Evolutionary conservation across 2,113 vertebrate genomes (phyloP), one percentile per base, ranked within the genome.

Genomic region (Paradoxurus hermaphroditus): DNA sequence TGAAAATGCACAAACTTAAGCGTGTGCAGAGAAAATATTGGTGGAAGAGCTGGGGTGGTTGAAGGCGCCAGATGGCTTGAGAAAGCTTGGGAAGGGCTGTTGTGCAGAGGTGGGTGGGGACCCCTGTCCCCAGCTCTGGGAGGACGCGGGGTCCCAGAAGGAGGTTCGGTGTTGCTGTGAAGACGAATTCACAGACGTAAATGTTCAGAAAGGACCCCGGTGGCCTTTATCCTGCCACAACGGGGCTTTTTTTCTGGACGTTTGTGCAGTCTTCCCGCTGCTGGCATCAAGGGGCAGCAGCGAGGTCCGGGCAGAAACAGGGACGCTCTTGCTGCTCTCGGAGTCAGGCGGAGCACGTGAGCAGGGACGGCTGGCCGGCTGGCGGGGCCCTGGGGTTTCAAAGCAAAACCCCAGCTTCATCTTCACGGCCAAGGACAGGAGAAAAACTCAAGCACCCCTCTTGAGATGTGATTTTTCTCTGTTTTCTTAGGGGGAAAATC

Each of bases 101-200:
- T n/a, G 27, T 29, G 12, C 6, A 3, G 67, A 44, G 73, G 77
- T 44, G n/a, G 39, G 31, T 34, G 1, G 10, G 68, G 8, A 18
- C 21, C 4, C 4, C 8, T 4, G 21, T 46, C 21, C 70, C 23
- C 49, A 16, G 12, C 36, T 41, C 27, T 81, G 2, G 73, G 65
- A 46, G 36, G 25, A 9, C 27, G 15, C 9, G 21, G 1, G 16
- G 59, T 62, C 68, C 39, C 8, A 63, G 81, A 63, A 51, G 18
- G 56, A 62, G 39, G 27, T 44, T 34, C 62, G 25, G 8, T 65
- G 36, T 62, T 34, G 0, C 56, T 16, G 2, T 29, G 16, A 67
- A 63, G 46, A 59, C 14, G 46, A 73, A 7, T 0, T 31, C 21
- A 13, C 16, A 7, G 11, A 62, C 0, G 0, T 3, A 1, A 6